Conservation (phyloP, 2,888 invertebrate genomes). For the Eustalomyia histrio region DNA sequence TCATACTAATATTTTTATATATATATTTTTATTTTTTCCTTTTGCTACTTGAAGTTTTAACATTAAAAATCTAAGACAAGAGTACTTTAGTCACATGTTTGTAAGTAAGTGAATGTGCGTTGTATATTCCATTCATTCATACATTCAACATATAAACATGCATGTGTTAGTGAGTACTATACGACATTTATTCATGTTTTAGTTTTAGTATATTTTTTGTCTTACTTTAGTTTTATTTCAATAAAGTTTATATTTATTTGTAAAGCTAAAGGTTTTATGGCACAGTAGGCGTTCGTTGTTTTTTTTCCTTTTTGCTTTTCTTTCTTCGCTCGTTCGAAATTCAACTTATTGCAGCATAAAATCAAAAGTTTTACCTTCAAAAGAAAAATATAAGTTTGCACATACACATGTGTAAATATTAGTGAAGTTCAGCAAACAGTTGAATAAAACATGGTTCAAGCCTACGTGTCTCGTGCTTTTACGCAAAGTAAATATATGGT, state of each 20-base stretch:
- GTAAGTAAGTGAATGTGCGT: constrained; percentile 10
- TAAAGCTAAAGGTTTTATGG: constrained; percentile 49
- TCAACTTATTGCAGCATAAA: constrained; percentile 60
- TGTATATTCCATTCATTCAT: constrained; percentile 1
- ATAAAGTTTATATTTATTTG: constrained; percentile 55
- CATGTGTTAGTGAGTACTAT: constrained; percentile 22
- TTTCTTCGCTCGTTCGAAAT: constrained; percentile 32
- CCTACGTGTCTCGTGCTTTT: too few species aligned
- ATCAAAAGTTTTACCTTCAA: constrained; percentile 61
- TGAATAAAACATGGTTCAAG: too few species aligned
- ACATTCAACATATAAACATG: neutral
- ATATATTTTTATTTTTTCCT: constrained; percentile 13
- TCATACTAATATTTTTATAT: constrained; percentile 23
- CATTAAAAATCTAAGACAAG: constrained; percentile 58
- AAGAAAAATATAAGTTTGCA: constrained; percentile 4
- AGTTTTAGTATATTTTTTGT: constrained; percentile 17
- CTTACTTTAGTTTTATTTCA: constrained; percentile 52
- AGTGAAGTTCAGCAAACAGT: neutral
- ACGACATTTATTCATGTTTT: constrained; percentile 53
- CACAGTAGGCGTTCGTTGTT: constrained; percentile 57
- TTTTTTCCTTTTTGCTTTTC: neutral
- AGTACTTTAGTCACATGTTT: constrained; percentile 55
- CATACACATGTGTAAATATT: neutral
- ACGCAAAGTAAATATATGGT: too few species aligned
- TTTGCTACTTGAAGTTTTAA: constrained; percentile 58